Conservation (phyloP, 2,888 invertebrate species). For the Antheraea yamamai region DNA sequence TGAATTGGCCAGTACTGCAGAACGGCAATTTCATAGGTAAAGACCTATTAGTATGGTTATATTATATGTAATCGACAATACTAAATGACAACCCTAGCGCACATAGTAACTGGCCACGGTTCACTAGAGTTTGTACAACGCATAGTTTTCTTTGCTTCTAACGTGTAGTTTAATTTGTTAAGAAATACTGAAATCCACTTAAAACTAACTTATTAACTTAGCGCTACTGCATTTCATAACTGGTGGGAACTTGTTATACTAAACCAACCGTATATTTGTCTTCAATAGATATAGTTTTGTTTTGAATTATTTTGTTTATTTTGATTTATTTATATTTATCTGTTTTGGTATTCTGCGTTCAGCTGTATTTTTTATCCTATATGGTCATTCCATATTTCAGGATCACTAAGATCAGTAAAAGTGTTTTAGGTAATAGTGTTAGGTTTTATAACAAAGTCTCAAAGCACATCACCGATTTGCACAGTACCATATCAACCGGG, state of each 20-base stretch:
- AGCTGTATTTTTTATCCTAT: no score
- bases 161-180: conserved; percentile 1
- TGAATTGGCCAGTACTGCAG: no score
- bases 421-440: no score
- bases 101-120: conserved; percentile 27
- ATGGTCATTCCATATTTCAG: no score
- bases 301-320: no score
- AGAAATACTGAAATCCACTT: conserved; percentile 10
- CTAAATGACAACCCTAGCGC: neutral
- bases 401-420: no score
- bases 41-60: neutral
- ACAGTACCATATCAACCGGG: no score
- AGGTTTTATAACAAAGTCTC: no score
- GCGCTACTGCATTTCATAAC: conserved; percentile 8
- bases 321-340: no score
- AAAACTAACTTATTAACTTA: conserved; percentile 3
- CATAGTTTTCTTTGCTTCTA: conserved; percentile 33
- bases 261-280: neutral
- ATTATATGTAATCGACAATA: neutral
- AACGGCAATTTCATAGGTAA: no score
- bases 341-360: no score
- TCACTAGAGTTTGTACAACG: conserved; percentile 38
- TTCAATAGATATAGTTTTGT: neutral
- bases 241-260: neutral
- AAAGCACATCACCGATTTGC: no score